These are phyloP conservation scores for Otis tarda DNA, from an alignment of 2,113 vertebrate species.

Conservation along the genomic window DNA sequence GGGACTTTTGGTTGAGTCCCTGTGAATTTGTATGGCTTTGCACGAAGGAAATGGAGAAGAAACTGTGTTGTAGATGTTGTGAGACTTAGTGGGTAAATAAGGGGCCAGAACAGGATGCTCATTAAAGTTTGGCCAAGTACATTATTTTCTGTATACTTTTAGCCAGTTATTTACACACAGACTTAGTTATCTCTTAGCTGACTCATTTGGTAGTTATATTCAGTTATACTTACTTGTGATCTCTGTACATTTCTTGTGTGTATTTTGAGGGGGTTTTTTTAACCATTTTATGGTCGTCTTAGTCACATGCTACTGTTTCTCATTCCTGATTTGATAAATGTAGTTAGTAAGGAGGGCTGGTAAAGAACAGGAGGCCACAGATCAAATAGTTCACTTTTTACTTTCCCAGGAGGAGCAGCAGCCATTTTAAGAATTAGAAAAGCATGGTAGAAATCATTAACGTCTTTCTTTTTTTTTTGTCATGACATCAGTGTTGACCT, in stretches of 20 bases:
- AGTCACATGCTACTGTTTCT: neutral
- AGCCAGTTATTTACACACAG: neutral
- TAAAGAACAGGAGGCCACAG: neutral
- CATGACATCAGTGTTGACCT: neutral
- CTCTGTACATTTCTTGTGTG: neutral
- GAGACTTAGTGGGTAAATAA: neutral
- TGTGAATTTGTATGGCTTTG: neutral
- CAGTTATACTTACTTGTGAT: neutral
- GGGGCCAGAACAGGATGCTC: neutral
- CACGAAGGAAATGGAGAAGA: neutral
- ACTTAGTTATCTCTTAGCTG: neutral
- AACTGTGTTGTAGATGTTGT: neutral
- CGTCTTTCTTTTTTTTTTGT: neutral
- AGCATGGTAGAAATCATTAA: neutral
- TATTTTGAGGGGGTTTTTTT: neutral
- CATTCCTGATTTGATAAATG: neutral
- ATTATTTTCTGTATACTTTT: neutral
- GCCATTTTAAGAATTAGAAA: neutral
- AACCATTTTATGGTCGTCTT: neutral
- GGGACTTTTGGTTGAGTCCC: neutral
- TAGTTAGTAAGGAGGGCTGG: neutral
- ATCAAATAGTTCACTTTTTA: neutral
- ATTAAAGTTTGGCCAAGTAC: neutral
- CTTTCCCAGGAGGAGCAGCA: neutral
- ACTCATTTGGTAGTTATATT: neutral